Base-by-base conservation (phyloP, 2,113 vertebrate genomes). In the Lepisosteus oculatus region DNA sequence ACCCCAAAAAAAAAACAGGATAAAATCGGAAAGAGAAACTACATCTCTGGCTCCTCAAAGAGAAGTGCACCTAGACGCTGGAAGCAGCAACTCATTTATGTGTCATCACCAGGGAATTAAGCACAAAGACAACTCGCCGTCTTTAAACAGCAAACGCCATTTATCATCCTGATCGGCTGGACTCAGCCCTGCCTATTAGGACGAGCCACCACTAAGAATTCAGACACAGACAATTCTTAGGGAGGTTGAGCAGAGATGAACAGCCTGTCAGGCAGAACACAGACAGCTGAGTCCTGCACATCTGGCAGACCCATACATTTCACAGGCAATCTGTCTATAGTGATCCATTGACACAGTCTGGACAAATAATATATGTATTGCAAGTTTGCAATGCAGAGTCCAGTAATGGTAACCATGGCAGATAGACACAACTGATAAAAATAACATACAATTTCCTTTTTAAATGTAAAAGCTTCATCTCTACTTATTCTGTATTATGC, bases 251-350 rank as follows among this genome's bases (percentile, higher is more conserved):
- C 47, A 9, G 47, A 51, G 47, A 51, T 51, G 47, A 51, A 51
- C 47, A 51, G 47, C 47, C 47, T 51, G 55, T 45, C 43, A 3
- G 29, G 44, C 56, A 65, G 43, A 59, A 64, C 45, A 3, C 43
- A 7, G 43, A 77, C 72, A 75, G 75, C 67, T 43, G 57, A 79
- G 81, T 71, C 72, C 67, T 80, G 67, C 67, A 68, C 70, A 79
- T 81, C 74, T 76, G 78, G 70, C 57, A 77, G 59, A 67, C 55
- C 71, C 72, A 59, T 65, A 76, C 65, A 56, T 65, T 68, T 80
- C 75, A 76, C 75, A 8, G 44, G 59, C 65, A 78, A 67, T 55
- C 0, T 43, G 43, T 70, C 54, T 70, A 57, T 43, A 66, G 71
- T 65, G 79, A 81, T 67, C 68, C 75, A 78, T 15, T 3, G 15